phyloP scores from a whole-genome alignment of 2,113 vertebrate genomes.

The Pluvianellus socialis region DNA sequence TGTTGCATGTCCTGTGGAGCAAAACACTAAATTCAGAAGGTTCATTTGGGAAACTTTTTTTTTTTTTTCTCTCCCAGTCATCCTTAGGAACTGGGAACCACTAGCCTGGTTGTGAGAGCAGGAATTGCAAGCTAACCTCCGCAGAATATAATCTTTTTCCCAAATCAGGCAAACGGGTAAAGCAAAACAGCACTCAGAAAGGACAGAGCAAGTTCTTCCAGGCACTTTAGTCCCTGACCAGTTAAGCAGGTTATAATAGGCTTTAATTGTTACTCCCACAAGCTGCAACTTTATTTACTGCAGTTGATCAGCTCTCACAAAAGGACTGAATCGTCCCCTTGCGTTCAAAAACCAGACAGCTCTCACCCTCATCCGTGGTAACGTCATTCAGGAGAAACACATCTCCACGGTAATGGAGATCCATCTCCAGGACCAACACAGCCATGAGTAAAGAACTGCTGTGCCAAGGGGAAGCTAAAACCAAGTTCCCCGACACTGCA shows the following conservation, averaged over 20 bases:
- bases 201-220: conserved; percentile 50
- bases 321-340: conserved; percentile 17
- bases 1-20: not conserved
- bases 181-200: not conserved
- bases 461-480: not conserved
- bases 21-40: not conserved
- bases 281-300: conserved; percentile 33
- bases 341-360: not conserved
- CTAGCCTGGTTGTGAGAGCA: not conserved
- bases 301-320: conserved; percentile 1
- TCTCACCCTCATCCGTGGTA: not conserved
- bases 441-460: not conserved
- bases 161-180: not conserved
- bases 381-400: not conserved
- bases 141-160: not conserved
- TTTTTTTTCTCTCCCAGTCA: not conserved
- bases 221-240: not conserved
- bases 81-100: not conserved
- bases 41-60: not conserved
- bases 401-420: not conserved
- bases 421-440: not conserved
- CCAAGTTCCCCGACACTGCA: not conserved
- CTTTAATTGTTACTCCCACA: conserved; percentile 49
- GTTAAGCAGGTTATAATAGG: conserved; percentile 55
- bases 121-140: not conserved